Base-by-base conservation (phyloP, 2,888 invertebrate species). In the Lochmaea crataegi region DNA sequence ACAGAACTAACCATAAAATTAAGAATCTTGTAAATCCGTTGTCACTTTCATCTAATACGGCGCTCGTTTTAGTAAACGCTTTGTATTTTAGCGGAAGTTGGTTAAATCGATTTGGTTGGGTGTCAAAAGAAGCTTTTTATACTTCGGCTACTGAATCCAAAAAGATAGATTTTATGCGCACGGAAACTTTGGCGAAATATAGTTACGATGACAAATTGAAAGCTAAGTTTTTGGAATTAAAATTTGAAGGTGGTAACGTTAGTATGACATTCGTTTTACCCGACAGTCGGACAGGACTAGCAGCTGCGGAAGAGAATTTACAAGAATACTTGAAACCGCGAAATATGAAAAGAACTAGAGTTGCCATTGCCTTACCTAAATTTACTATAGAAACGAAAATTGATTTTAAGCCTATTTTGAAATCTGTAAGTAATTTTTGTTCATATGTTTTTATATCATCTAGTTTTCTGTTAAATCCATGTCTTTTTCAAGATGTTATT, bases 41-140 rank as follows among this genome's bases (percentile, higher is more conserved):
- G 22, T 69, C 57, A 18, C 57, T 86, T 14, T 72, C 65, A 26
- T 69, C 63, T 0, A 58, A 84, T 5, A 83, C 82, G 3, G 77
- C 78, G 65, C 57, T 85, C 61, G 77, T 86, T 9, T 74, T 87
- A 42, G 82, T 86, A 1, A 87, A 87, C 71, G 83, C 86, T 2
- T 72, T 86, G 45, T 84, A 86, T 75, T 85, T 86, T 73, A 83
- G 82, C 45, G 85, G 82, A 53, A 80, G 79, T 63, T 85, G 84
- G 84, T 58, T 61, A 2, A 63, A 73, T 32, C 76, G 76, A 10
- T 84, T 84, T 74, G 78, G 80, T 32, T 57, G 64, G 38, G 83
- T 83, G 9, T 57, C 26, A 7, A 78, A 80, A 65, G 68, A 78
- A 51, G 76, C 79, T 7, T 86, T 86, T 74, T 80, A 80, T 69